phyloP scores from a whole-genome alignment of 1,140 invertebrate genomes.

The Lepidurus apus region DNA sequence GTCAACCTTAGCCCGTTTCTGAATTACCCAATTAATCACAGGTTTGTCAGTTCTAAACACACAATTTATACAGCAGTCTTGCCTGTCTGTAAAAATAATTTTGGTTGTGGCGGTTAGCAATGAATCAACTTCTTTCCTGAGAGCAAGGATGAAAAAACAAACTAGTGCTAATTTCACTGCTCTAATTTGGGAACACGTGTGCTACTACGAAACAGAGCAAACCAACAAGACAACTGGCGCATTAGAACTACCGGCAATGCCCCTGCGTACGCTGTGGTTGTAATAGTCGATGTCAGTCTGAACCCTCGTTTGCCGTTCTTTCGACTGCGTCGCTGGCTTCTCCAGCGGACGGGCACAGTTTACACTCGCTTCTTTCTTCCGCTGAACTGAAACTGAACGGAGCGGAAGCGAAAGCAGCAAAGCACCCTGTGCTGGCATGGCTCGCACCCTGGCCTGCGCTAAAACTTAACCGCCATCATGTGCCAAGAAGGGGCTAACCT shows the following conservation, averaged over 20 bases:
- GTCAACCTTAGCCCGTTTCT: background rate
- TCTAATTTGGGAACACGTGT: background rate
- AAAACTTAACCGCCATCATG: background rate
- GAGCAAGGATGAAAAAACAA: background rate
- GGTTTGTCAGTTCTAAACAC: background rate
- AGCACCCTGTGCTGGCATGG: background rate
- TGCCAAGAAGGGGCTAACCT: slow-evolving; percentile 7
- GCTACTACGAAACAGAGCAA: background rate
- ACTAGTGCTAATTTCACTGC: background rate
- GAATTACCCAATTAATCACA: background rate
- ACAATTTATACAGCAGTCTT: background rate
- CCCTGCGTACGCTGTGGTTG: slow-evolving; percentile 17
- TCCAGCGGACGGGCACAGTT: slow-evolving; percentile 1
- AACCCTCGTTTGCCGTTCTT: background rate
- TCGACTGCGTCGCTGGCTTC: slow-evolving; percentile 2
- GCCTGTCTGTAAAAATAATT: background rate
- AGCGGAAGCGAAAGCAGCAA: slow-evolving; percentile 10
- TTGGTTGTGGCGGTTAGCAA: background rate
- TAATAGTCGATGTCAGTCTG: slow-evolving; percentile 15
- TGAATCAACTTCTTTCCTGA: background rate
- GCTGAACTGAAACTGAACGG: background rate
- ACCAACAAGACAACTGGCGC: slow-evolving; percentile 16
- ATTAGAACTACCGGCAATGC: background rate
- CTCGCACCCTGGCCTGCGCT: background rate
- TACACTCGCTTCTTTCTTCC: slow-evolving; percentile 1